Evolutionary conservation across 1,140 invertebrate genomes (phyloP), one percentile per base, ranked within the genome.

Genomic region (Muscidifurax raptorellus): DNA sequence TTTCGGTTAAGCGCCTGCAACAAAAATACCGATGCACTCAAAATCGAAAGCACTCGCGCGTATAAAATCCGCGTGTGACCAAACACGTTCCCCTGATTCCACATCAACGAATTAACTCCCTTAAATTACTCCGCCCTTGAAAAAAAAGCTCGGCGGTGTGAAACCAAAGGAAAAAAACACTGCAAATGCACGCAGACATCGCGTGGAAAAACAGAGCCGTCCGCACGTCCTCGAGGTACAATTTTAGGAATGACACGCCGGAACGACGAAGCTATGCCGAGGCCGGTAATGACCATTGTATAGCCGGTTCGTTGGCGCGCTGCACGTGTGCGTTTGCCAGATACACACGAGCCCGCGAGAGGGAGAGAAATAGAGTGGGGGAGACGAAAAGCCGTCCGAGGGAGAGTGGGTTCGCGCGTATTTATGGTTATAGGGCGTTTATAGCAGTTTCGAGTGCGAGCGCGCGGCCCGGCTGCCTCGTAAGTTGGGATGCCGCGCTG

Each of bases 401-500:
- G 86, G 78, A 87, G 83, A n/a, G 52, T 22, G 27, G 27, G 64
- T 6, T 27, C n/a, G 15, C 36, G 82, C 79, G 84, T 84, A 81
- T 83, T 86, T 82, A 89, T 86, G 67, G 85, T 80, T 77, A 86
- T 71, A 40, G 84, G 75, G 79, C 87, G 86, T 88, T 89, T 88
- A 87, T 88, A 86, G 86, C 86, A 86, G 86, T 86, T 88, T 81
- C 85, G 80, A 22, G 79, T 77, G 71, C 15, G 30, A 27, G 59
- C 30, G 80, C 27, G 66, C 59, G 25, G 85, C 80, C 3, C 59
- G 25, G 83, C 77, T 1, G 86, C 84, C 72, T 86, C 86, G 84
- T 87, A 87, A 88, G 88, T 89, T 85, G 83, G 87, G 85, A 87
- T 84, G 87, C 85, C 86, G 85, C 83, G 72, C 88, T 88, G 88